Evolutionary conservation across 2,888 invertebrate species (phyloP).

Genomic region (Patella depressa): DNA sequence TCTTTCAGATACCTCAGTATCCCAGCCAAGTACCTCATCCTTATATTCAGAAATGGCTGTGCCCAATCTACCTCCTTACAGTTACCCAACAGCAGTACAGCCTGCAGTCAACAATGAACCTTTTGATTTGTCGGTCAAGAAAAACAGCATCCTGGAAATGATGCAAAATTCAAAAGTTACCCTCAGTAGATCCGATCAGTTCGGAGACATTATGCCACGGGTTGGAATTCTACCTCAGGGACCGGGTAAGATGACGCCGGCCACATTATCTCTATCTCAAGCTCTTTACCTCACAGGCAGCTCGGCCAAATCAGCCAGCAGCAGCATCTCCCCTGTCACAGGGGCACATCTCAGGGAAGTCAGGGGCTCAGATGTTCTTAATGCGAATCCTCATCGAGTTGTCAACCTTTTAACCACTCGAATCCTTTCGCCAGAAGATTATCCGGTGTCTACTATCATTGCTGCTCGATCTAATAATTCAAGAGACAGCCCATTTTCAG

Average conservation of each 20-base stretch:
- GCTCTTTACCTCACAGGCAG: constrained; percentile 12
- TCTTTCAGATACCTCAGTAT: constrained; percentile 25
- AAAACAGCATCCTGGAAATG: constrained; percentile 13
- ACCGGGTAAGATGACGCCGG: constrained; percentile 1
- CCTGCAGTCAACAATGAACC: constrained; percentile 19
- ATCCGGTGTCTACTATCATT: neutral
- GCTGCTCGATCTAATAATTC: neutral
- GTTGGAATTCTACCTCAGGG: constrained; percentile 10
- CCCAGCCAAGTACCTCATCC: constrained; percentile 24
- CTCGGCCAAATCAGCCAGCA: constrained; percentile 9
- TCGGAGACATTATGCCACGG: neutral
- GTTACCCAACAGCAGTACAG: constrained; percentile 1
- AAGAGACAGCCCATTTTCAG: neutral
- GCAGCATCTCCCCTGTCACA: constrained; percentile 7
- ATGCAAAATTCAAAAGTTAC: neutral
- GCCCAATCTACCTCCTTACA: constrained; percentile 8
- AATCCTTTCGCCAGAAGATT: neutral
- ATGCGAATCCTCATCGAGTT: neutral
- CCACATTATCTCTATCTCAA: constrained; percentile 9
- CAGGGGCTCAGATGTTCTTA: constrained; percentile 6
- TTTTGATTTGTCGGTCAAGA: constrained; percentile 25
- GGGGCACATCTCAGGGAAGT: constrained; percentile 5
- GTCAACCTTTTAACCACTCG: constrained; percentile 1
- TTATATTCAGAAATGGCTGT: constrained; percentile 19
- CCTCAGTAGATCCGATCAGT: constrained; percentile 10